Evolutionary conservation across 2,888 invertebrate species (phyloP).

Genomic region (Hyppa rectilinea): DNA sequence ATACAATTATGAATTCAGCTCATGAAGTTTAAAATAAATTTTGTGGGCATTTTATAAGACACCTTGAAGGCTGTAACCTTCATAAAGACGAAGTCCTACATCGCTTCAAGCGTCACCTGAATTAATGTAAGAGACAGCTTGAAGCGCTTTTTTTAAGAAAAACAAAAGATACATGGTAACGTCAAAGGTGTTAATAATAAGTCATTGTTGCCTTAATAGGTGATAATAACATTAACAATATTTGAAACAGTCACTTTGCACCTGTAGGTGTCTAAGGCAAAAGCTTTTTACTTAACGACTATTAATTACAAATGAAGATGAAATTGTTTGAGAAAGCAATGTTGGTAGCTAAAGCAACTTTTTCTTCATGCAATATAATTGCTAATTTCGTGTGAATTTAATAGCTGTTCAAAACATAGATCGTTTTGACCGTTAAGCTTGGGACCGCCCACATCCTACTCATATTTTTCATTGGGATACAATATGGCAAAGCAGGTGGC

Average conservation of each 20-base stretch:
- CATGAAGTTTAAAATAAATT: conserved; percentile 40
- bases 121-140: conserved; percentile 11
- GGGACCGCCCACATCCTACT: conserved; percentile 78
- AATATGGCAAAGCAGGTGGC: conserved; percentile 62
- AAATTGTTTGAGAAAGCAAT: conserved; percentile 41
- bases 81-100: conserved; percentile 17
- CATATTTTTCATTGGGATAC: conserved; percentile 60
- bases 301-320: conserved; percentile 44
- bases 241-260: conserved; percentile 38
- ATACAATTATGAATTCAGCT: conserved; percentile 40
- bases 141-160: conserved; percentile 30
- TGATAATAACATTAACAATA: conserved; percentile 38
- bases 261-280: conserved; percentile 20
- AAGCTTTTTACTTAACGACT: conserved; percentile 6
- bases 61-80: conserved; percentile 48
- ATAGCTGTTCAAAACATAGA: conserved; percentile 67
- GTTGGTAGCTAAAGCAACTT: conserved; percentile 16
- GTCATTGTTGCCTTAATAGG: conserved; percentile 37
- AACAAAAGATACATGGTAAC: not conserved
- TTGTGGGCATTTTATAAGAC: conserved; percentile 30
- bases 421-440: conserved; percentile 74
- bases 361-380: conserved; percentile 57
- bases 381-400: conserved; percentile 61
- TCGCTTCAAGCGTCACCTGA: conserved; percentile 37
- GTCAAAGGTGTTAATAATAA: conserved; percentile 42